These are phyloP conservation scores for Cichladusa arquata DNA, from an alignment of 2,113 vertebrate species.

Conservation along the genomic window DNA sequence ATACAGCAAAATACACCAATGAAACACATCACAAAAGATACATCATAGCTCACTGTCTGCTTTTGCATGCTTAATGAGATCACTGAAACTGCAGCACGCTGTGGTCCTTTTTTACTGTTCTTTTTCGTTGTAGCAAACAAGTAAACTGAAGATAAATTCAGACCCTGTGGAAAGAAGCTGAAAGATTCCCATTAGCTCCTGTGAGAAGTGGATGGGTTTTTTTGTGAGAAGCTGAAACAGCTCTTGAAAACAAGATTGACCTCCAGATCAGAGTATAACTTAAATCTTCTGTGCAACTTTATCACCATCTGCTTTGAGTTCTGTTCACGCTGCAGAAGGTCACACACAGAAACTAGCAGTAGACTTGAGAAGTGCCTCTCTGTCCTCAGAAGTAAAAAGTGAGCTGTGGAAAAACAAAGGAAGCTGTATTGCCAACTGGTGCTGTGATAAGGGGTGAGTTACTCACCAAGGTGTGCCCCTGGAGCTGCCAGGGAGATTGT, in stretches of 20 bases:
- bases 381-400: not conserved
- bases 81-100: not conserved
- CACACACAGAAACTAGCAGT: not conserved
- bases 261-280: not conserved
- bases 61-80: not conserved
- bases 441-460: not conserved
- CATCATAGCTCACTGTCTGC: not conserved
- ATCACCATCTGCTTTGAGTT: conserved; percentile 32
- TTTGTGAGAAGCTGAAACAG: not conserved
- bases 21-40: not conserved
- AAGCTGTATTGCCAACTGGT: not conserved
- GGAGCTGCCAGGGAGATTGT: not conserved
- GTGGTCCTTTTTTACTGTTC: not conserved
- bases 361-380: not conserved
- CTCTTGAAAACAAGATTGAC: conserved; percentile 33
- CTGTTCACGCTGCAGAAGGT: conserved; percentile 3
- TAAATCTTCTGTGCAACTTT: not conserved
- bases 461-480: not conserved
- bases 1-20: not conserved
- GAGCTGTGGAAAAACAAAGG: not conserved
- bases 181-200: not conserved
- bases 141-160: not conserved
- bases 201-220: not conserved
- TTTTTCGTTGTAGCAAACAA: not conserved
- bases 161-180: not conserved